These are phyloP conservation scores for Drosophila athabasca DNA, from an alignment of 1,140 invertebrate species.

Conservation along the genomic window DNA sequence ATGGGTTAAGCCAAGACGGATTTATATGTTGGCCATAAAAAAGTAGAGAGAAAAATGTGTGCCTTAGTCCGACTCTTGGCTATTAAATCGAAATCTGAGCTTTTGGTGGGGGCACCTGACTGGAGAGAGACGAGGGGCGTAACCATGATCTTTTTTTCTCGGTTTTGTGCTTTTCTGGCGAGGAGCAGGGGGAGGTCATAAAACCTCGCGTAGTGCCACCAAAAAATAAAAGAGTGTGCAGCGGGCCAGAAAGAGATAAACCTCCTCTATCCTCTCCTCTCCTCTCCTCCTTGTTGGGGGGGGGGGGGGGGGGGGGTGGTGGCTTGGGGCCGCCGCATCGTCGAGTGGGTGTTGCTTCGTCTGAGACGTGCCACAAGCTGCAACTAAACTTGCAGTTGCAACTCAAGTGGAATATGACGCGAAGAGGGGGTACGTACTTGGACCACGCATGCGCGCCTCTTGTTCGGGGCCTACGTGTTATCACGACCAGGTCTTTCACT, in stretches of 20 bases:
- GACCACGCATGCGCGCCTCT: constrained; percentile 68
- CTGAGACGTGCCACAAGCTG: constrained; percentile 37
- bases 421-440: constrained; percentile 24
- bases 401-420: constrained; percentile 13
- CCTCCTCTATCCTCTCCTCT: constrained; percentile 11
- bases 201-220: constrained; percentile 67
- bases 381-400: constrained; percentile 23
- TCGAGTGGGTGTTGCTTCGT: constrained; percentile 68
- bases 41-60: constrained; percentile 40
- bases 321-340: constrained; percentile 18
- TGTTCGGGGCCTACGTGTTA: constrained; percentile 73
- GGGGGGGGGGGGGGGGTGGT: no score
- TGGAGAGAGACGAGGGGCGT: constrained; percentile 46
- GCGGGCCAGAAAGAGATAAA: constrained; percentile 30
- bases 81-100: constrained; percentile 63
- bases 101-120: constrained; percentile 72
- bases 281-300: no score
- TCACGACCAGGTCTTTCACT: constrained; percentile 67
- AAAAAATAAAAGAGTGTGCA: constrained; percentile 54
- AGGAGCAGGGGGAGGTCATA: constrained; percentile 56
- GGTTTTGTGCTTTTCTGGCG: constrained; percentile 33
- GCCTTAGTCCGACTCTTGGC: constrained; percentile 46
- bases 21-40: constrained; percentile 68
- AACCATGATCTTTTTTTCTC: constrained; percentile 44
- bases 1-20: constrained; percentile 56